phyloP scores from a whole-genome alignment of 1,140 invertebrate genomes.

The Andricus grossulariae region DNA sequence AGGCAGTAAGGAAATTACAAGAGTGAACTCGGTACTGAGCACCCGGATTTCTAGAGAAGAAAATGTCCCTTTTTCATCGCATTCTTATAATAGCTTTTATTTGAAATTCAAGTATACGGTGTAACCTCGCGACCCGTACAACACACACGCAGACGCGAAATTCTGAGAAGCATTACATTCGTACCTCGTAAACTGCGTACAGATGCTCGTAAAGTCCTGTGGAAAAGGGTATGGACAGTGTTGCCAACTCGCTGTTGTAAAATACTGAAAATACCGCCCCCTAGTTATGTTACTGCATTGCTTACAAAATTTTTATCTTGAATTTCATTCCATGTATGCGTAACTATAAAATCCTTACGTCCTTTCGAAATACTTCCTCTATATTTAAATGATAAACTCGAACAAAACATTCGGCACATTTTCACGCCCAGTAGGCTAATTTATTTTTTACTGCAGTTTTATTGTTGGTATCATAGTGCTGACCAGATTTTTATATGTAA shows the following conservation, averaged over 20 bases:
- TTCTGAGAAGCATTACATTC: slow-evolving; percentile 31
- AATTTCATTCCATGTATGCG: background rate
- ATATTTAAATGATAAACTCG: too few relatives aligned
- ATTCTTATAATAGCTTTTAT: slow-evolving; percentile 30
- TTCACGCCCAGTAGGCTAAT: too few relatives aligned
- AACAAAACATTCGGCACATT: too few relatives aligned
- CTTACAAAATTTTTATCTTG: slow-evolving; percentile 1
- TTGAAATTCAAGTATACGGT: slow-evolving; percentile 23
- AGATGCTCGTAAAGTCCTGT: slow-evolving; percentile 19
- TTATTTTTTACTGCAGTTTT: too few relatives aligned
- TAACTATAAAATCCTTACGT: background rate
- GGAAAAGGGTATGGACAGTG: slow-evolving; percentile 27
- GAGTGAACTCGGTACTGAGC: background rate
- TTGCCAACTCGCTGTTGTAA: slow-evolving; percentile 26
- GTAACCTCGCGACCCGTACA: slow-evolving; percentile 16
- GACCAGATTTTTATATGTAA: too few relatives aligned
- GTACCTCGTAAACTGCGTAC: slow-evolving; percentile 30
- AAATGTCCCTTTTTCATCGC: background rate
- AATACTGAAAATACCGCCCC: slow-evolving; percentile 2
- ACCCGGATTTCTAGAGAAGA: slow-evolving; percentile 5
- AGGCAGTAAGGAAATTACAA: too few relatives aligned
- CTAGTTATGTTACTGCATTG: slow-evolving; percentile 16
- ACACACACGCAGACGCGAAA: slow-evolving; percentile 12
- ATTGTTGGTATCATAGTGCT: too few relatives aligned
- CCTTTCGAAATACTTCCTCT: too few relatives aligned